A percentile compares a stretch with the other conserved stretches of the same genome.
Conservation (phyloP, 2,797 vertebrate species). For the Mus minutoides region DNA sequence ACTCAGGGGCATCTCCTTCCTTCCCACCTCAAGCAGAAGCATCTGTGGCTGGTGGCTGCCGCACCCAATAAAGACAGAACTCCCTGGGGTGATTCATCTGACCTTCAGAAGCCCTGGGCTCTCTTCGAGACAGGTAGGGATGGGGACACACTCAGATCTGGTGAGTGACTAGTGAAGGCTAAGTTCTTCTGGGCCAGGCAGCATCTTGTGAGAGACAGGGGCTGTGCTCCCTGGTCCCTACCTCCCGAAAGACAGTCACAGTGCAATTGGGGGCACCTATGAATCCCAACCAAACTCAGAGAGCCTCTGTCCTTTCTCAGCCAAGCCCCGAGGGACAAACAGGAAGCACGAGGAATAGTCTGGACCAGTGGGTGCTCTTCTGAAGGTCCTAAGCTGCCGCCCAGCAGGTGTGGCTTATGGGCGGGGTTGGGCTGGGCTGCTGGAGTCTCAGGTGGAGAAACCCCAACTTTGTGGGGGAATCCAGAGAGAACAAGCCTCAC, state of each 20-base stretch:
- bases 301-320: not conserved
- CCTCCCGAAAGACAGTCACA: not conserved
- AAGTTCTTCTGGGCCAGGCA: not conserved
- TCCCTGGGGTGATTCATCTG: constrained; percentile 75
- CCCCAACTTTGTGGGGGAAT: not conserved
- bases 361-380: too few relatives aligned
- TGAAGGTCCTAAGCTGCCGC: not conserved
- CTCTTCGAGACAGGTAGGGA: too few relatives aligned
- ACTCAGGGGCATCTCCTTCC: constrained; percentile 62
- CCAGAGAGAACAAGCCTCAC: not conserved
- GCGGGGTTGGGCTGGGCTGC: not conserved
- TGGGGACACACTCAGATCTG: not conserved
- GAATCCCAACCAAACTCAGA: not conserved
- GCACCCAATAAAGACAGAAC: constrained; percentile 53
- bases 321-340: not conserved
- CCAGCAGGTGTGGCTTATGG: not conserved
- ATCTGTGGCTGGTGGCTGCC: not conserved
- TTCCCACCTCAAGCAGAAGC: not conserved
- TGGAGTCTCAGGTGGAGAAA: not conserved
- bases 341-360: not conserved
- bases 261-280: not conserved
- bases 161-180: too few relatives aligned
- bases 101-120: not conserved
- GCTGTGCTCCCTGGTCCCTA: too few relatives aligned
- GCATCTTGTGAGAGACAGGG: not conserved